phyloP scores from a whole-genome alignment of 1,140 invertebrate genomes.

The Amphibalanus amphitrite region DNA sequence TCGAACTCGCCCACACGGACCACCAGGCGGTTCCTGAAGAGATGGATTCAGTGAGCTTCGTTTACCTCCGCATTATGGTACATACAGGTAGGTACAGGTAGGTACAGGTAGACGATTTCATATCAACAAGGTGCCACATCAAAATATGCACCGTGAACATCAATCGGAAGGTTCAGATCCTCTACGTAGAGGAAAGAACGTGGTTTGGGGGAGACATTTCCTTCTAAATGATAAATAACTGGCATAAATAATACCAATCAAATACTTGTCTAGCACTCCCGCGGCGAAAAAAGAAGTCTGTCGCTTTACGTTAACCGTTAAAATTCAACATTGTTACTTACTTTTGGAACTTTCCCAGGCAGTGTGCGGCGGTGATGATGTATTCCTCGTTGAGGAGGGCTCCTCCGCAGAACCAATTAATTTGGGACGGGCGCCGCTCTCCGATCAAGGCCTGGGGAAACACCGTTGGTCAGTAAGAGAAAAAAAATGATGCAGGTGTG shows the following conservation, averaged over 20 bases:
- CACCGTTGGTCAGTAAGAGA: neutral
- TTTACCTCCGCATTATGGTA: no score
- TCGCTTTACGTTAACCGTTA: no score
- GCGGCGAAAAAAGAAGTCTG: no score
- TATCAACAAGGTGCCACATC: no score
- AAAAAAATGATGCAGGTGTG: neutral
- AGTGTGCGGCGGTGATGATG: neutral
- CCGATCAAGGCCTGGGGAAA: neutral
- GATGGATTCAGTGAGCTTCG: neutral
- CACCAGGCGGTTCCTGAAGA: neutral
- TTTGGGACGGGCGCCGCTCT: neutral
- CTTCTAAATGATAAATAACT: neutral
- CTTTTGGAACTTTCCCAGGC: conserved; percentile 3
- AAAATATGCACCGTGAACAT: no score
- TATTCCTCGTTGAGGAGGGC: neutral
- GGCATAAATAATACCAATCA: neutral
- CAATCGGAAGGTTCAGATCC: no score
- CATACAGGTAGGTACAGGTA: no score
- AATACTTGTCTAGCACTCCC: neutral
- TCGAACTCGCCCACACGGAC: neutral
- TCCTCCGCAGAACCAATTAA: neutral
- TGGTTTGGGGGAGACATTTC: neutral
- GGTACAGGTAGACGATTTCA: no score
- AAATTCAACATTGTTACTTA: no score
- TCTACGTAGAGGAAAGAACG: no score